phyloP scores from a whole-genome alignment of 2,888 invertebrate species.

The Idaea dimidiata region DNA sequence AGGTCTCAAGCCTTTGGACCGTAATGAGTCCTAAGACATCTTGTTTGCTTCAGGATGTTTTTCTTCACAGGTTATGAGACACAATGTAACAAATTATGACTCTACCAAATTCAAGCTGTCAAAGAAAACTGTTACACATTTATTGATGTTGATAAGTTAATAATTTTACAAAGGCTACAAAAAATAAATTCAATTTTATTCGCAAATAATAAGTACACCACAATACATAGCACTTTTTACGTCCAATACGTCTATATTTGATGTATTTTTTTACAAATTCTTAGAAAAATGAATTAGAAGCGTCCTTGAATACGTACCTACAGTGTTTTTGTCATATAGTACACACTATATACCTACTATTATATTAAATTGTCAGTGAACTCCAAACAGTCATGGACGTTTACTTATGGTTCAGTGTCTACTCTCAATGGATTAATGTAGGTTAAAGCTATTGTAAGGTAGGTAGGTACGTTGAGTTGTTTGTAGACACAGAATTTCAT shows the following conservation, averaged over 20 bases:
- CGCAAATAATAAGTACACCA: neutral
- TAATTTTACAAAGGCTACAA: neutral
- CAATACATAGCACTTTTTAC: neutral
- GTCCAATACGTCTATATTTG: neutral
- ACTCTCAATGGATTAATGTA: neutral
- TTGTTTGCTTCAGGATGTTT: neutral
- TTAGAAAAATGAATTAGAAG: neutral
- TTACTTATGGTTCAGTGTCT: neutral
- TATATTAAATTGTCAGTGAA: neutral
- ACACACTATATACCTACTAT: neutral
- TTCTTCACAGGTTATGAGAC: conserved; percentile 4
- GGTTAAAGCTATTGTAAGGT: neutral
- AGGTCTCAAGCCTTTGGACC: too few species aligned
- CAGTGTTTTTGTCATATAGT: neutral
- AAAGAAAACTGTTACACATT: neutral
- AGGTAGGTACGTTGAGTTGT: neutral
- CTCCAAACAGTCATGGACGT: neutral
- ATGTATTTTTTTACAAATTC: neutral
- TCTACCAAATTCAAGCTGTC: neutral
- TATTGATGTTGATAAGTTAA: neutral
- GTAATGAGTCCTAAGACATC: too few species aligned
- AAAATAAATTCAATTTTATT: neutral
- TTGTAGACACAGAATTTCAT: neutral
- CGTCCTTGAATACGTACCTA: neutral
- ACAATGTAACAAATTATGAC: neutral